Evolutionary conservation across 2,888 invertebrate genomes (phyloP), one percentile per base, ranked within the genome.

Genomic region (Agrilus mali): DNA sequence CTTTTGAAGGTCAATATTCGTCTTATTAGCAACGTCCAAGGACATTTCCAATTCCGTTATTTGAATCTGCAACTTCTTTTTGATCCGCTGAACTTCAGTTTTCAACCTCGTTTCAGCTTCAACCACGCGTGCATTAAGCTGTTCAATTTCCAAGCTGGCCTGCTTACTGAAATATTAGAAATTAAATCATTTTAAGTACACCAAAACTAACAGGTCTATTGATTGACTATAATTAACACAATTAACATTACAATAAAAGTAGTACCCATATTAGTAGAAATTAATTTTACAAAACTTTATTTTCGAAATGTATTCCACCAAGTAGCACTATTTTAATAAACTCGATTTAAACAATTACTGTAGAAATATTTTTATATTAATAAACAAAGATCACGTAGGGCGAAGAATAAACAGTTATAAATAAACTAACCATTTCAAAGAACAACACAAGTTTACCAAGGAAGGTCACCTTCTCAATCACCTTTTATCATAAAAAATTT

Each of bases 31-130:
- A 58, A 93, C 89, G 72, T 96, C 96, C 70, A 98, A 80, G 44
- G 92, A 87, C 75, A 95, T 80, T 70, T 95, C 95, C 63, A 96
- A 74, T 70, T 96, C 95, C 59, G 94, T 94, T 71, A 96, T 95
- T 64, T 92, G 92, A 66, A 94, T 87, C 74, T 94, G 94, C 67
- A 94, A 75, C 86, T 96, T 96, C 92, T 96, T 96, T 86, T 95
- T 95, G 75, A 96, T 88, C 72, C 95, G 89, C 54, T 82, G 79
- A 45, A 96, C 89, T 71, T 96, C 95, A 60, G 92, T 84, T 80
- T 94, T 94, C 69, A 96, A 75, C 69, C 82, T 89, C 56, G 90
- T 92, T 73, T 96, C 95, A 52, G 94, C 93, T 67, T 96, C 95
- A 50, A 92, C 87, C 56, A 96, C 86, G 60, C 95, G 92, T 60